phyloP scores from a whole-genome alignment of 2,888 invertebrate species.

The Cantharis rufa region DNA sequence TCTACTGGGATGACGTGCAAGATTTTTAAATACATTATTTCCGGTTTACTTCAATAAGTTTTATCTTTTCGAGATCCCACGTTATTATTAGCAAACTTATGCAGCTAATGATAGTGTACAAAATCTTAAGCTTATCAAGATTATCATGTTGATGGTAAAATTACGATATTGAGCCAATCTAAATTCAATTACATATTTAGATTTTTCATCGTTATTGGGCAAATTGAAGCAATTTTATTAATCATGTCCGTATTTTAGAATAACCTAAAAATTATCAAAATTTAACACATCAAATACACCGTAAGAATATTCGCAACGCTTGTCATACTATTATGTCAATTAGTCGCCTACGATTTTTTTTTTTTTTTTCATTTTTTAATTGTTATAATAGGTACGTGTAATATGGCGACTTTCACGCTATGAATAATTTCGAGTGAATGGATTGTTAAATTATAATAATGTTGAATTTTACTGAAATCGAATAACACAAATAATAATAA shows the following conservation, averaged over 20 bases:
- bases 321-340: too few relatives aligned
- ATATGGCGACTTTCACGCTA: too few relatives aligned
- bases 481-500: too few relatives aligned
- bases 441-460: too few relatives aligned
- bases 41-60: slow-evolving; percentile 14
- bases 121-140: slow-evolving; percentile 34
- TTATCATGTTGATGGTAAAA: slow-evolving; percentile 42
- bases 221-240: background rate
- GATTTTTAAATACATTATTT: slow-evolving; percentile 19
- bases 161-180: slow-evolving; percentile 41
- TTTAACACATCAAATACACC: background rate
- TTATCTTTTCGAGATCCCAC: slow-evolving; percentile 11
- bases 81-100: slow-evolving; percentile 24
- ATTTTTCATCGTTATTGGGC: background rate
- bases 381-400: too few relatives aligned
- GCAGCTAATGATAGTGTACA: slow-evolving; percentile 19
- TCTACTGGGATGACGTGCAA: slow-evolving; percentile 21
- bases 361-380: too few relatives aligned
- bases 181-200: slow-evolving; percentile 27
- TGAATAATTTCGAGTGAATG: too few relatives aligned
- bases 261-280: background rate
- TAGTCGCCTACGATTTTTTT: too few relatives aligned
- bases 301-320: background rate
- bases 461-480: too few relatives aligned
- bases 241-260: background rate